A percentile compares a stretch with the other conserved stretches of the same genome.
Conservation (phyloP, 2,888 invertebrate genomes). For the Erpobdella octoculata region DNA sequence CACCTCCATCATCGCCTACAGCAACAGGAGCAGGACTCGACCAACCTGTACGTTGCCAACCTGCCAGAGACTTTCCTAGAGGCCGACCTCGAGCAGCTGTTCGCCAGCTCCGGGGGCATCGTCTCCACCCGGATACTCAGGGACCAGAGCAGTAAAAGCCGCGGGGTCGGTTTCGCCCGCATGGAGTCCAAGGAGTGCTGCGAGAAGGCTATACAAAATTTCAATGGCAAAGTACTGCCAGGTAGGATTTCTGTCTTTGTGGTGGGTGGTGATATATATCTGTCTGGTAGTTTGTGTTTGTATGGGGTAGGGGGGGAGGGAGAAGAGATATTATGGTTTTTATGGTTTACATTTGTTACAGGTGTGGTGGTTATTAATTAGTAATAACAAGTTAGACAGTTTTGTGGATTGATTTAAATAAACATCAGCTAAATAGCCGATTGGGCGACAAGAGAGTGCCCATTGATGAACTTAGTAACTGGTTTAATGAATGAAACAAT, state of each 20-base stretch:
- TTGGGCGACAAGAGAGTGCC: too few species aligned
- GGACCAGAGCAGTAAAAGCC: slow-evolving; percentile 66
- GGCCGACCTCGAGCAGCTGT: slow-evolving; percentile 81
- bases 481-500: too few species aligned
- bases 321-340: neutral
- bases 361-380: neutral
- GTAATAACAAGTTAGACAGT: too few species aligned
- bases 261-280: neutral
- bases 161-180: slow-evolving; percentile 69
- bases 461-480: too few species aligned
- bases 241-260: slow-evolving; percentile 16
- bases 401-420: too few species aligned
- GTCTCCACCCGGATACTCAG: slow-evolving; percentile 90
- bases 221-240: slow-evolving; percentile 78
- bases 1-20: slow-evolving; percentile 39
- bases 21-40: slow-evolving; percentile 84
- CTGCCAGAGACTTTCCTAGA: slow-evolving; percentile 88
- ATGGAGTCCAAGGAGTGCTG: slow-evolving; percentile 97
- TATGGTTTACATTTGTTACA: neutral
- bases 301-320: neutral
- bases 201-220: slow-evolving; percentile 85
- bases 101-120: slow-evolving; percentile 70
- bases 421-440: too few species aligned
- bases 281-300: neutral
- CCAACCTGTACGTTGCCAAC: slow-evolving; percentile 97